phyloP scores from a whole-genome alignment of 2,113 vertebrate genomes.

The Sphyrna mokarran region DNA sequence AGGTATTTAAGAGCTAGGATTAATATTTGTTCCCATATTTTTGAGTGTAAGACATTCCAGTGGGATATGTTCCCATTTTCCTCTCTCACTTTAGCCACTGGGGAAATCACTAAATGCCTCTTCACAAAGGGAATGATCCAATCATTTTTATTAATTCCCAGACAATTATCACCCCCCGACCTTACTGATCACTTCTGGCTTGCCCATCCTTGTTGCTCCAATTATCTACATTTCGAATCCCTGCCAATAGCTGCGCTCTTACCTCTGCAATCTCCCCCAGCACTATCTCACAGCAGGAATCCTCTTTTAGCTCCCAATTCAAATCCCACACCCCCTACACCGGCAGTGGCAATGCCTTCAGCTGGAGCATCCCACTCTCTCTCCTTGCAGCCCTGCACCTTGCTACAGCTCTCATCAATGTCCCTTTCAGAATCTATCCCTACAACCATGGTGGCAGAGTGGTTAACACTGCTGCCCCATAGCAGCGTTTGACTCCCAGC shows the following conservation, averaged over 20 bases:
- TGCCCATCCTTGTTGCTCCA: too few relatives aligned
- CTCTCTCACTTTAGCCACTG: neutral
- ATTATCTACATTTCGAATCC: neutral
- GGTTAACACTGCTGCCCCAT: too few relatives aligned
- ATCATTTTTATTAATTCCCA: neutral
- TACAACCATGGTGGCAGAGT: too few relatives aligned
- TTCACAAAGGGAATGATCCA: neutral
- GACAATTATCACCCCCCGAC: neutral
- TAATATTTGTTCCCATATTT: neutral
- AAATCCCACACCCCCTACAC: too few relatives aligned
- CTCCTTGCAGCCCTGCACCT: too few relatives aligned
- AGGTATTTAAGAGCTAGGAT: slow-evolving; percentile 16
- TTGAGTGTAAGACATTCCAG: neutral
- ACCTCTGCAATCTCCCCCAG: neutral
- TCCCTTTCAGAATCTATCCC: too few relatives aligned
- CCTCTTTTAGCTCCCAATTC: too few relatives aligned
- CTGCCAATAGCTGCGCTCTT: neutral
- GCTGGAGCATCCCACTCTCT: too few relatives aligned
- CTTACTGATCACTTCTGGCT: neutral
- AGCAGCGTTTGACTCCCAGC: too few relatives aligned
- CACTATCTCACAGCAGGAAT: neutral
- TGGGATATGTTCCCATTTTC: neutral
- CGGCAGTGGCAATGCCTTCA: too few relatives aligned
- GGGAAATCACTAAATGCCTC: neutral
- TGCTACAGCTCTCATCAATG: too few relatives aligned